phyloP scores from a whole-genome alignment of 2,113 vertebrate genomes.

The Tiliqua scincoides region DNA sequence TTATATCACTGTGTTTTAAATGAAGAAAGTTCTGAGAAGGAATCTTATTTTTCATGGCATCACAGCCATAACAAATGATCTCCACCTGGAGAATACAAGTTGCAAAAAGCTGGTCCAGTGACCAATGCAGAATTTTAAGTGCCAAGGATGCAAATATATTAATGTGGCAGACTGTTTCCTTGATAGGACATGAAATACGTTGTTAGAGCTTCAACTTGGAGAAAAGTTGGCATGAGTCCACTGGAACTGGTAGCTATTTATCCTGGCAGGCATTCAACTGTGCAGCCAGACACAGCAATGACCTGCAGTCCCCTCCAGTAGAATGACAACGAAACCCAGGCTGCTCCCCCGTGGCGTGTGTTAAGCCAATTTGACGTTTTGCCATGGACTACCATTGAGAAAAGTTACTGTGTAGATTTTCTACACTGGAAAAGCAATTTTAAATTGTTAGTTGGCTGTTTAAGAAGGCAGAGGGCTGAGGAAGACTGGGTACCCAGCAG shows the following conservation, averaged over 20 bases:
- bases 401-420: conserved; percentile 1
- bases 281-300: not conserved
- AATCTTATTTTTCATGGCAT: not conserved
- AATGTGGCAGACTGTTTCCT: conserved; percentile 11
- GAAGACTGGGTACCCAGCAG: no score
- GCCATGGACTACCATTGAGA: not conserved
- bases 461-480: no score
- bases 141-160: not conserved
- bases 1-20: not conserved
- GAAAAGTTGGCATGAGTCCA: conserved; percentile 3
- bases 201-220: conserved; percentile 4
- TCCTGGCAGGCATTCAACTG: conserved; percentile 1
- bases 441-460: no score
- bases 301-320: fast-evolving
- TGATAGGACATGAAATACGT: not conserved
- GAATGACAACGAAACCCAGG: not conserved
- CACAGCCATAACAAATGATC: not conserved
- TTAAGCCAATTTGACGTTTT: not conserved
- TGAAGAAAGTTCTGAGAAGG: not conserved
- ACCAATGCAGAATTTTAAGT: not conserved
- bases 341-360: not conserved
- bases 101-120: not conserved
- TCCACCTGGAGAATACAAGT: not conserved
- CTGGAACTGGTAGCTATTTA: conserved; percentile 31
- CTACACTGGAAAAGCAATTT: not conserved